phyloP scores from a whole-genome alignment of 2,797 vertebrate genomes.

The Hyperoplus immaculatus region DNA sequence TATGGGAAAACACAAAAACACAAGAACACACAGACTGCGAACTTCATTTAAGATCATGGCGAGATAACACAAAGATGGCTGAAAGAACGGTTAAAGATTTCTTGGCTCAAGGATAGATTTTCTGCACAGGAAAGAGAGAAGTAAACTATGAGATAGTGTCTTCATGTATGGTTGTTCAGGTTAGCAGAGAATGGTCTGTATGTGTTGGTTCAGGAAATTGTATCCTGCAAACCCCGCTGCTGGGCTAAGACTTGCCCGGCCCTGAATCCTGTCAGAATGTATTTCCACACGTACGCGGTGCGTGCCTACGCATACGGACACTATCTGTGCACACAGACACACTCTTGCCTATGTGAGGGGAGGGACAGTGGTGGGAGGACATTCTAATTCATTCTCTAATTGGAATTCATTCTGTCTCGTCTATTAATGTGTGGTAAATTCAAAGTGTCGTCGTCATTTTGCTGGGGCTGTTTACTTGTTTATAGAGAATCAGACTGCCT shows the following conservation, averaged over 20 bases:
- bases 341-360: too few relatives aligned
- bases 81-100: constrained; percentile 6
- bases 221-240: constrained; percentile 32
- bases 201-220: constrained; percentile 29
- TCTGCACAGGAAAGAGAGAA: neutral
- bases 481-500: constrained; percentile 10
- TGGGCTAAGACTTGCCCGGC: constrained; percentile 28
- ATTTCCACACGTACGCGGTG: constrained; percentile 15
- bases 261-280: constrained; percentile 43
- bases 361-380: neutral
- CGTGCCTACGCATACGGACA: constrained; percentile 21
- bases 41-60: constrained; percentile 8
- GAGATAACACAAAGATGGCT: neutral
- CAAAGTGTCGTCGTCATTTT: constrained; percentile 34
- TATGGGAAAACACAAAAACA: constrained; percentile 20
- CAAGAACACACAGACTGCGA: constrained; percentile 16
- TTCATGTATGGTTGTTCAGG: constrained; percentile 3
- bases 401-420: constrained; percentile 16
- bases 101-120: constrained; percentile 14
- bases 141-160: neutral
- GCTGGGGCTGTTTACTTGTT: constrained; percentile 42
- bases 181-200: neutral
- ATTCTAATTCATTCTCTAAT: constrained; percentile 30
- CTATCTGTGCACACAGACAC: constrained; percentile 22
- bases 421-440: constrained; percentile 35